Percentiles rank a stretch among this genome's conserved stretches.
Evolutionary conservation across 2,888 invertebrate genomes (phyloP).

Genomic region (Cataglyphis livida): DNA sequence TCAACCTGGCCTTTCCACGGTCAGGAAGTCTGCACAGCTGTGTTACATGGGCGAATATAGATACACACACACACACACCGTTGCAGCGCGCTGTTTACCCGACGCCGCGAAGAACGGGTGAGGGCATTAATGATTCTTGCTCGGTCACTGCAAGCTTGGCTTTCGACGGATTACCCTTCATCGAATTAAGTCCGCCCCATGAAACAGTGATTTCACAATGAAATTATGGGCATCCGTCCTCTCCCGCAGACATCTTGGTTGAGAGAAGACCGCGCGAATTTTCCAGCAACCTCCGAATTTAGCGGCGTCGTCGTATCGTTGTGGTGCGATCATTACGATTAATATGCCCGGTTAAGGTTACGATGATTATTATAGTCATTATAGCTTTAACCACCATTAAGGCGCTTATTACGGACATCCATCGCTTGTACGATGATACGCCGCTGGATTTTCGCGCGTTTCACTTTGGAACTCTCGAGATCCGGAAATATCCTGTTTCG

Average conservation of each 20-base stretch:
- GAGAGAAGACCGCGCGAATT: slow-evolving; percentile 57
- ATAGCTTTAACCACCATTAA: slow-evolving; percentile 65
- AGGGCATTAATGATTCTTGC: slow-evolving; percentile 57
- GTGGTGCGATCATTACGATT: slow-evolving; percentile 66
- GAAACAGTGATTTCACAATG: slow-evolving; percentile 61
- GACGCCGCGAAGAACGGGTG: not conserved
- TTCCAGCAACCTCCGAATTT: slow-evolving; percentile 54
- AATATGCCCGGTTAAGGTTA: slow-evolving; percentile 73
- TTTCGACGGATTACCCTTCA: slow-evolving; percentile 59
- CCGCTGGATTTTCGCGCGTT: slow-evolving; percentile 49
- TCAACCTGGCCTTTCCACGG: slow-evolving; percentile 69
- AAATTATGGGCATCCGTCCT: slow-evolving; percentile 53
- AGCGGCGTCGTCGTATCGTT: slow-evolving; percentile 62
- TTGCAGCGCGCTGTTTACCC: slow-evolving; percentile 4
- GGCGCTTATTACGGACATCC: slow-evolving; percentile 69
- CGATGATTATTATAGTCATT: slow-evolving; percentile 73
- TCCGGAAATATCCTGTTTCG: slow-evolving; percentile 48
- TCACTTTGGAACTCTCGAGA: slow-evolving; percentile 44
- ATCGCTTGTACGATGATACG: slow-evolving; percentile 47
- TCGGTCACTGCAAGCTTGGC: slow-evolving; percentile 42
- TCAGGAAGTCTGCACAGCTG: slow-evolving; percentile 44
- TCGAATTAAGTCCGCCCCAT: slow-evolving; percentile 63
- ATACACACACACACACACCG: not conserved
- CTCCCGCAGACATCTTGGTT: slow-evolving; percentile 23
- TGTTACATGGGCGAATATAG: slow-evolving; percentile 31